Evolutionary conservation across 2,888 invertebrate genomes (phyloP).

Genomic region (Pandemis cinnamomeana): DNA sequence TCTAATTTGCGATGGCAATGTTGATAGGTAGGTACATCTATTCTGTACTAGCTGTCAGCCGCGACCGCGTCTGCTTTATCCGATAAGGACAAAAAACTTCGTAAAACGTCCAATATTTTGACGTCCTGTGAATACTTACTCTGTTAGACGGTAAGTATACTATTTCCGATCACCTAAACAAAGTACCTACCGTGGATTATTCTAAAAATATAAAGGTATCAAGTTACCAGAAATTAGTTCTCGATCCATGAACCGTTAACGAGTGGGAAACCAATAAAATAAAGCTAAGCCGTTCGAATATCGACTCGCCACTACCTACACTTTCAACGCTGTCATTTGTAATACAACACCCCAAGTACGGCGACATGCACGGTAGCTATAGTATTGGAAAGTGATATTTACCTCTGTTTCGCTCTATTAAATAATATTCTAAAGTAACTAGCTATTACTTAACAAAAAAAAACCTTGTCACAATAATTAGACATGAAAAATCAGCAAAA

Average conservation of each 20-base stretch:
- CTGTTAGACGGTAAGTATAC: not conserved
- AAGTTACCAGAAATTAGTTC: slow-evolving; percentile 60
- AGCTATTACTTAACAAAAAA: not conserved
- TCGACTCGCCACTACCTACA: slow-evolving; percentile 44
- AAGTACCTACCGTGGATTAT: slow-evolving; percentile 11
- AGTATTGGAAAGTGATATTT: slow-evolving; percentile 34
- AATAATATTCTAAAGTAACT: slow-evolving; percentile 4
- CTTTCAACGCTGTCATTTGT: slow-evolving; percentile 33
- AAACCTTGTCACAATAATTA: slow-evolving; percentile 1
- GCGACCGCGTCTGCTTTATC: too few relatives aligned
- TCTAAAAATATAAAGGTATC: slow-evolving; percentile 48
- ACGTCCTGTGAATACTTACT: too few relatives aligned
- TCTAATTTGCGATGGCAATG: too few relatives aligned
- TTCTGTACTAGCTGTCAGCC: too few relatives aligned
- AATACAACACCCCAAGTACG: slow-evolving; percentile 23
- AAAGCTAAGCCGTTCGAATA: slow-evolving; percentile 64
- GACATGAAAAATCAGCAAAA: not conserved
- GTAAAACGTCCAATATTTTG: too few relatives aligned
- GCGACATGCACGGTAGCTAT: slow-evolving; percentile 21
- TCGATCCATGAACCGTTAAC: slow-evolving; percentile 64
- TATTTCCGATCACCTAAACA: not conserved
- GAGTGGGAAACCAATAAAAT: slow-evolving; percentile 72
- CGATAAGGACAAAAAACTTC: too few relatives aligned
- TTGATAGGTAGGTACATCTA: too few relatives aligned
- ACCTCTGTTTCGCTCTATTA: slow-evolving; percentile 37